Evolutionary conservation across 2,888 invertebrate species (phyloP), one percentile per base, ranked within the genome.

Genomic region (Ochropleura plecta): DNA sequence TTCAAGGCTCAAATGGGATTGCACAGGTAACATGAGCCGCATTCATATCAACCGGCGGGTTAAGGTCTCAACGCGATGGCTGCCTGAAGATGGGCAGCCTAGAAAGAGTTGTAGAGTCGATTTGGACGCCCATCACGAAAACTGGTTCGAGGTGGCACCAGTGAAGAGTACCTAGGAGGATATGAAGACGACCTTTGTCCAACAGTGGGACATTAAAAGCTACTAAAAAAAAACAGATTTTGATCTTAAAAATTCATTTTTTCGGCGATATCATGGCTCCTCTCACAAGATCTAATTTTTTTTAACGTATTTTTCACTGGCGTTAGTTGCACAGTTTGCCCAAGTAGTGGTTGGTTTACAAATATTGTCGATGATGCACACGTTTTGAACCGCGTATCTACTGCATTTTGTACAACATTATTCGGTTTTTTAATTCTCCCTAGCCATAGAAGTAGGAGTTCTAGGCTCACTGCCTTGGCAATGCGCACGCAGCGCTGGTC

Each of bases 391-490:
- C 40, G 4, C 10, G 9, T 16, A 0, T 55, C 16, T n/a, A 46
- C 30, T 8, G 10, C 3, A 3, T 16, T 46, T 51, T 16, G 7
- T n/a, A 40, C 40, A 40, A 10, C 1, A 48, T 12, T 48, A 8
- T 20, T 40, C 16, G 4, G 59, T 0, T n/a, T 62, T 55, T 30
- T 8, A 14, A 20, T 40, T 44, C 0, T 18, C 14, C 55, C 8
- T 64, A 75, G 20, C 14, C 16, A 20, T 55, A 53, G 9, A 12
- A 18, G 44, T 57, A 20, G 20, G 51, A 59, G n/a, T 64, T 55
- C 9, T 40, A 64, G 49, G 60, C 70, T 12, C 55, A 48, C 59
- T 82, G 49, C 53, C 63, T 60, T 59, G 66, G 67, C 62, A 83
- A 65, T 62, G 66, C 68, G 70, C 67, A 60, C 46, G 51, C 67